These are phyloP conservation scores for Hemibagrus guttatus DNA, from an alignment of 2,797 vertebrate genomes.

Conservation along the genomic window DNA sequence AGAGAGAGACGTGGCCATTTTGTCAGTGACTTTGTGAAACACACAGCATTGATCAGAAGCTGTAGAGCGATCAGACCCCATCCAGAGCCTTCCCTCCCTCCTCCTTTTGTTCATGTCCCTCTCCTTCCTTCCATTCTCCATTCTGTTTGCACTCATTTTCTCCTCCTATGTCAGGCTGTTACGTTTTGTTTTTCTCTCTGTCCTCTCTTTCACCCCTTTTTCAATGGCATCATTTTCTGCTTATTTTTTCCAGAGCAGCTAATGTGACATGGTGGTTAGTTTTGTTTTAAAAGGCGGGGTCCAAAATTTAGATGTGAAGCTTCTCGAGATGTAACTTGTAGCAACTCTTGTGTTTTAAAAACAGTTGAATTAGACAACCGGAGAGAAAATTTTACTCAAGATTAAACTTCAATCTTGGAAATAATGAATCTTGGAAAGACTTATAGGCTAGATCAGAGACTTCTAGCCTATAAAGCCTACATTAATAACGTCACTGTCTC, in stretches of 20 bases:
- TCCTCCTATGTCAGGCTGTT: conserved; percentile 35
- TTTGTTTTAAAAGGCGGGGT: background rate
- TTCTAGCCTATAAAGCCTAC: too few relatives aligned
- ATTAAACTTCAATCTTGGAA: background rate
- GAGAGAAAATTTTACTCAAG: background rate
- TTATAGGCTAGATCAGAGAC: too few relatives aligned
- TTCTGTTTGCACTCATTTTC: conserved; percentile 29
- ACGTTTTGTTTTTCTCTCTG: background rate
- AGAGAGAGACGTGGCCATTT: conserved; percentile 30
- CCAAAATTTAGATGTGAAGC: background rate
- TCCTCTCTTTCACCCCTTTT: conserved; percentile 24
- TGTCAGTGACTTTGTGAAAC: conserved; percentile 47
- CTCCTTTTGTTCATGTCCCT: background rate
- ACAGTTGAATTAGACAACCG: background rate
- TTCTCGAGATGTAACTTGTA: background rate
- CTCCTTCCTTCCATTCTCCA: conserved; percentile 15
- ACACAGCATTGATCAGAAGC: conserved; percentile 43
- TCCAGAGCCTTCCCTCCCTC: background rate
- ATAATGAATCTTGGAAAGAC: background rate
- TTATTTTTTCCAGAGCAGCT: background rate
- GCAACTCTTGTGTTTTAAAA: background rate
- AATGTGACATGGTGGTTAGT: background rate
- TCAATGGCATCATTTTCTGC: conserved; percentile 6
- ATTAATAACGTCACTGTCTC: background rate
- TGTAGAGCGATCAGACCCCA: conserved; percentile 31